Conservation (phyloP, 2,888 invertebrate genomes). For the Chymomyza caudatula region DNA sequence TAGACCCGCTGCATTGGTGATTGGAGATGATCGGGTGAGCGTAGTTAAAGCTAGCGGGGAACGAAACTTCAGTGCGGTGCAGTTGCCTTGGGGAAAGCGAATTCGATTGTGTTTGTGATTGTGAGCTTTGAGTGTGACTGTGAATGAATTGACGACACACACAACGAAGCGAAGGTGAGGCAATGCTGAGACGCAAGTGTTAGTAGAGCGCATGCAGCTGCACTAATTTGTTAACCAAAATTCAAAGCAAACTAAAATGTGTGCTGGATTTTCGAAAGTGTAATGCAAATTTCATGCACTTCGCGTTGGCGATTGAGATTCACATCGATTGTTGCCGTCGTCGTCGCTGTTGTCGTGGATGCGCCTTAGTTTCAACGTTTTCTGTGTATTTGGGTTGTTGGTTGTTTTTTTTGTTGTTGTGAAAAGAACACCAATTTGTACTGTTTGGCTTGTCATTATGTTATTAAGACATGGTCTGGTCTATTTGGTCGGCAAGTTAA, state of each 20-base stretch:
- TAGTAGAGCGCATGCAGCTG: conserved; percentile 3
- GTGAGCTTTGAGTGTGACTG: conserved; percentile 4
- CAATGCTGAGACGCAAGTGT: neutral
- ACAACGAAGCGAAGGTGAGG: conserved; percentile 21
- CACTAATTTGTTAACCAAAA: conserved; percentile 14
- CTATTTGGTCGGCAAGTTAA: conserved; percentile 33
- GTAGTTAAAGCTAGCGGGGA: neutral
- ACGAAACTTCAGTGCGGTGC: neutral
- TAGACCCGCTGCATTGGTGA: conserved; percentile 2
- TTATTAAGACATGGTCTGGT: conserved; percentile 34
- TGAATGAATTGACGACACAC: conserved; percentile 21
- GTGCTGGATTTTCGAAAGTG: conserved; percentile 16
- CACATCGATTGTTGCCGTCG: conserved; percentile 26
- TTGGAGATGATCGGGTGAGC: neutral
- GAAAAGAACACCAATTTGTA: conserved; percentile 9
- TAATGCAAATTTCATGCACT: conserved; percentile 39
- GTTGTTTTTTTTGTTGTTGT: neutral
- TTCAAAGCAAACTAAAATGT: conserved; percentile 15
- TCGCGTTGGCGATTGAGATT: conserved; percentile 2
- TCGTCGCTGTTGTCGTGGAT: conserved; percentile 46
- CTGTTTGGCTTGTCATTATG: conserved; percentile 38
- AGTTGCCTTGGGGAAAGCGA: conserved; percentile 23
- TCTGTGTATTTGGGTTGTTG: neutral
- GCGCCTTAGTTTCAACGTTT: conserved; percentile 10
- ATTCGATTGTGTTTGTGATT: conserved; percentile 21